A percentile compares a stretch with the other conserved stretches of the same genome.
Conservation (phyloP, 2,888 invertebrate species). For the Pollenia griseotomentosa region DNA sequence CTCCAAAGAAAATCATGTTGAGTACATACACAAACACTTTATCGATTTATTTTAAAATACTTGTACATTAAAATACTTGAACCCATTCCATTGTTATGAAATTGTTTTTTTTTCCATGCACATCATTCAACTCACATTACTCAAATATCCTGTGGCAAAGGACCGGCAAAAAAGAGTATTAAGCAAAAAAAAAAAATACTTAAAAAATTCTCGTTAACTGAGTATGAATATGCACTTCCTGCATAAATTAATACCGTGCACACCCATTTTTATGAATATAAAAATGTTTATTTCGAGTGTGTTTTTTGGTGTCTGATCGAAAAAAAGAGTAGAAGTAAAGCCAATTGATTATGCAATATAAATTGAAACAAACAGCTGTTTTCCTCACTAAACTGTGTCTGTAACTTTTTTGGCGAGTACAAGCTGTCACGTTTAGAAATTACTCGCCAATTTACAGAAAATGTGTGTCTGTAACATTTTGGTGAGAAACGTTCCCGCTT, state of each 20-base stretch:
- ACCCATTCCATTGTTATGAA: neutral
- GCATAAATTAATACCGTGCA: neutral
- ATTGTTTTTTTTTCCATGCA: too few relatives aligned
- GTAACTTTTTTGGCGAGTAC: too few relatives aligned
- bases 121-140: neutral
- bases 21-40: neutral
- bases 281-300: neutral
- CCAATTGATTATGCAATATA: too few relatives aligned
- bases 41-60: conserved; percentile 4
- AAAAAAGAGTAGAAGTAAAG: too few relatives aligned
- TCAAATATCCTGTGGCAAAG: neutral
- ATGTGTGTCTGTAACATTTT: too few relatives aligned
- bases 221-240: neutral
- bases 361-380: too few relatives aligned
- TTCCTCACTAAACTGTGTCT: too few relatives aligned
- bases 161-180: neutral
- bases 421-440: too few relatives aligned
- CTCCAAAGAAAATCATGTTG: too few relatives aligned
- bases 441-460: too few relatives aligned
- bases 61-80: neutral
- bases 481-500: too few relatives aligned
- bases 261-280: neutral
- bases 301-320: too few relatives aligned
- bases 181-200: neutral
- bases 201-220: conserved; percentile 7